A percentile compares a stretch with the other conserved stretches of the same genome.
Conservation (phyloP, 2,797 vertebrate genomes). For the Dryobates pubescens region DNA sequence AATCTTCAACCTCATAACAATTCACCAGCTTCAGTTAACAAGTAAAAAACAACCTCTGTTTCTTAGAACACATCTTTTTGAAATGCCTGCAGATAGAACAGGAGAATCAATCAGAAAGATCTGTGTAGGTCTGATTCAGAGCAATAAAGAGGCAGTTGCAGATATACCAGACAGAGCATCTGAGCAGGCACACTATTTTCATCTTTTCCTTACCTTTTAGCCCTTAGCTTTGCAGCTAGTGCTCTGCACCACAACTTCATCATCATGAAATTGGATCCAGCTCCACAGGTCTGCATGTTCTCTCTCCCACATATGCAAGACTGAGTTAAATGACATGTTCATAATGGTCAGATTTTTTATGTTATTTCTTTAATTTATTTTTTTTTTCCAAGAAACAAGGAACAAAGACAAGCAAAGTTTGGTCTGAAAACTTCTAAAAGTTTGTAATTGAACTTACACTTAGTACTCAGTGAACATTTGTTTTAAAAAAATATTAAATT, state of each 20-base stretch:
- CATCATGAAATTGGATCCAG: neutral
- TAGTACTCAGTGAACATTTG: neutral
- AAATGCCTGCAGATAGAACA: neutral
- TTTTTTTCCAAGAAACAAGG: neutral
- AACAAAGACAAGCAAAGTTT: neutral
- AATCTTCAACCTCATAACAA: neutral
- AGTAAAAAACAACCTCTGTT: neutral
- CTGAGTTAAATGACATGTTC: neutral
- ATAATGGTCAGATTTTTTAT: neutral
- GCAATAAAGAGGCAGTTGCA: neutral
- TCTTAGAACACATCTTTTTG: neutral
- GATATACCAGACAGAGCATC: neutral
- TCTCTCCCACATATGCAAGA: neutral
- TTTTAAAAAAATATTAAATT: rapidly evolving
- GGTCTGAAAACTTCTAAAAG: neutral
- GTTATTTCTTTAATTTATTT: neutral
- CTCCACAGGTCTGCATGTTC: neutral
- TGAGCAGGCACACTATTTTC: neutral
- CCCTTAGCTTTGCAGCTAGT: neutral
- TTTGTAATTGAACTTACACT: neutral
- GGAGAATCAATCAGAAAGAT: neutral
- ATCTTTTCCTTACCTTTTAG: neutral
- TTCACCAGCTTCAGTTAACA: neutral
- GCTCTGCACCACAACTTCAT: neutral
- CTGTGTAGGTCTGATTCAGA: neutral